Conservation (phyloP, 2,797 vertebrate species). For the Oryzias dopingdopingensis region DNA sequence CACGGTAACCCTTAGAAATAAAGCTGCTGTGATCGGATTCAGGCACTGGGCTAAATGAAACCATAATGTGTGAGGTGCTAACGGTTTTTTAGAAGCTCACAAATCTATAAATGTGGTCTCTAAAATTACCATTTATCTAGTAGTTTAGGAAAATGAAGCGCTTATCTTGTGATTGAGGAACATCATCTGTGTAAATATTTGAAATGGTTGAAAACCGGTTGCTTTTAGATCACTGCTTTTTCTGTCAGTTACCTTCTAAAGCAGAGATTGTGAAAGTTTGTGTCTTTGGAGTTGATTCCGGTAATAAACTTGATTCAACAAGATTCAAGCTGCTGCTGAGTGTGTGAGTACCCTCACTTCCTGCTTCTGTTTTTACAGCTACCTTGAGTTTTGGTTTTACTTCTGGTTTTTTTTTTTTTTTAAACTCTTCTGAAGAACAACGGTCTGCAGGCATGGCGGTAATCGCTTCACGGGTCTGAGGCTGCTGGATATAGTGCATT, state of each 20-base stretch:
- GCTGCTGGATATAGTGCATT: not conserved
- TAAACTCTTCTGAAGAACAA: not conserved
- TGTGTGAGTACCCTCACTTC: constrained; percentile 10
- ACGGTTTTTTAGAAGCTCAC: no score
- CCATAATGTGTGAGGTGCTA: no score
- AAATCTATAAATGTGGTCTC: no score
- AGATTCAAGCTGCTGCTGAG: no score
- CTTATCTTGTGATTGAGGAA: not conserved
- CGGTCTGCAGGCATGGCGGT: constrained; percentile 18
- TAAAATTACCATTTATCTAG: no score
- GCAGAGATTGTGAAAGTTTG: no score
- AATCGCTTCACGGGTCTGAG: not conserved
- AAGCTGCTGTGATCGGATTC: not conserved
- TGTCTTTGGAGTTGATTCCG: no score
- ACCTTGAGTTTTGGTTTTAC: constrained; percentile 34
- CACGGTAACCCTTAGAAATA: constrained; percentile 35
- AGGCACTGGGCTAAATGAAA: not conserved
- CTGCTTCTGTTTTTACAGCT: constrained; percentile 20
- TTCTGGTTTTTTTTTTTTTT: constrained; percentile 27
- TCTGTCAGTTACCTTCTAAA: no score
- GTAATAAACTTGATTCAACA: no score
- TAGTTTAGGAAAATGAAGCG: not conserved
- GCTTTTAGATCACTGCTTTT: no score
- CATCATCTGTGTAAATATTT: constrained; percentile 3
- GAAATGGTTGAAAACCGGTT: no score